phyloP scores from a whole-genome alignment of 2,113 vertebrate genomes.

The Morone chrysops region DNA sequence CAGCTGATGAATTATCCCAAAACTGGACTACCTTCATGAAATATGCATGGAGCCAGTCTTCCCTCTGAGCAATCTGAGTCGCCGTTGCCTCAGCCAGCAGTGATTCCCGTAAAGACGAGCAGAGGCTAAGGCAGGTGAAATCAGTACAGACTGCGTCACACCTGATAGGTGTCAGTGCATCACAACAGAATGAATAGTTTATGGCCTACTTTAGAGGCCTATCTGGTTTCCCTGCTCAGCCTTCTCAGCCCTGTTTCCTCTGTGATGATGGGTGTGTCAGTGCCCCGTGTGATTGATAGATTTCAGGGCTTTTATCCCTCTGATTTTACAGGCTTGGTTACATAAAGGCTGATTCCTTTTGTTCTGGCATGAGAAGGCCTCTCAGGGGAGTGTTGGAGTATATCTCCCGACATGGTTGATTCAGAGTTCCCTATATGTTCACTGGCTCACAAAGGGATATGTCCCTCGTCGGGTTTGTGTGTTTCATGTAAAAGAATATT shows the following conservation, averaged over 20 bases:
- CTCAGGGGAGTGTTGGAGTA: conserved; percentile 27
- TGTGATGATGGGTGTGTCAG: conserved; percentile 66
- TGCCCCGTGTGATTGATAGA: conserved; percentile 60
- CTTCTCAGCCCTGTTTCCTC: conserved; percentile 21
- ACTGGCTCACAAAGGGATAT: conserved; percentile 23
- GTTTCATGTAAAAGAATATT: conserved; percentile 38
- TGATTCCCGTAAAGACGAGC: conserved; percentile 60
- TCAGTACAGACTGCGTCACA: conserved; percentile 66
- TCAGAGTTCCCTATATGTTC: conserved; percentile 18
- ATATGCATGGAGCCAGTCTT: conserved; percentile 52
- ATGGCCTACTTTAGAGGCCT: conserved; percentile 77
- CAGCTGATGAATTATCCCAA: conserved; percentile 42
- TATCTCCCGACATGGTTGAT: conserved; percentile 56
- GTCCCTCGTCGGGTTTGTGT: conserved; percentile 10
- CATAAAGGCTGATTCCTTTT: conserved; percentile 55
- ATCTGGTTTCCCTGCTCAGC: conserved; percentile 66
- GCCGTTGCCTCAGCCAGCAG: conserved; percentile 13
- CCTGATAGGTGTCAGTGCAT: conserved; percentile 66
- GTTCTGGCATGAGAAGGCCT: conserved; percentile 47
- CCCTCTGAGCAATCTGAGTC: conserved; percentile 38
- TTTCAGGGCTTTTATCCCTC: conserved; percentile 36
- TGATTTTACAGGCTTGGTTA: conserved; percentile 60
- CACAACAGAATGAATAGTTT: conserved; percentile 75
- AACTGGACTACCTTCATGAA: conserved; percentile 56
- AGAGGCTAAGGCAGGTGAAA: conserved; percentile 47